Conservation (phyloP, 2,888 invertebrate genomes). For the Tetheella fluctuosa region DNA sequence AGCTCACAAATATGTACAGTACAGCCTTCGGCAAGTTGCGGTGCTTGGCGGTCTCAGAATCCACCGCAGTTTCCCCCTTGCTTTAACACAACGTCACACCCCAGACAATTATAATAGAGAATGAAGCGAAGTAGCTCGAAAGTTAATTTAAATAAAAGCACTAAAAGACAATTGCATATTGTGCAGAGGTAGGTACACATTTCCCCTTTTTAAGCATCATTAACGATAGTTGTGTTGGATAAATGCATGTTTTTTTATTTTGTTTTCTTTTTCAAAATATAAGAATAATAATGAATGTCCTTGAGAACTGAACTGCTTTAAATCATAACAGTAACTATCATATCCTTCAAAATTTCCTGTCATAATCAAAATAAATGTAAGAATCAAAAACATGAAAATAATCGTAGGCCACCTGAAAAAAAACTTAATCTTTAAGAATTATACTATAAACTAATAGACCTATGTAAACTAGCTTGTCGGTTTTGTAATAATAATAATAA, state of each 20-base stretch:
- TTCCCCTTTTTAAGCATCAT: constrained; percentile 27
- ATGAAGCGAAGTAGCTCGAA: constrained; percentile 44
- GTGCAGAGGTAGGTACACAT: constrained; percentile 27
- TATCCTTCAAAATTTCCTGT: too few relatives aligned
- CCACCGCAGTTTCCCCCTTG: constrained; percentile 25
- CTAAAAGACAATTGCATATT: constrained; percentile 35
- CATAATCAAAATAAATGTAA: too few relatives aligned
- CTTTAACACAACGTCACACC: constrained; percentile 24
- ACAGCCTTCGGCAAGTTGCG: constrained; percentile 19
- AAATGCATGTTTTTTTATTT: neutral
- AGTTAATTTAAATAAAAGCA: constrained; percentile 51
- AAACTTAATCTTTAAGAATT: too few relatives aligned
- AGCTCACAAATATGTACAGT: constrained; percentile 32
- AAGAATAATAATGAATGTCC: too few relatives aligned
- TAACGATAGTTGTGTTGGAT: constrained; percentile 10
- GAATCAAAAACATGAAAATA: too few relatives aligned
- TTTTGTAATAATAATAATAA: too few relatives aligned
- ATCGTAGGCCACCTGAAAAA: too few relatives aligned
- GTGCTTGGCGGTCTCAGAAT: constrained; percentile 20
- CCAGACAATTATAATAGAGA: constrained; percentile 47
- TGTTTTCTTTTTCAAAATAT: neutral
- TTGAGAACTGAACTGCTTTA: too few relatives aligned
- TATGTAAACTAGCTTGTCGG: too few relatives aligned
- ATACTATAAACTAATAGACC: too few relatives aligned
- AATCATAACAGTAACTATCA: too few relatives aligned